Evolutionary conservation across 1,140 invertebrate species (phyloP), one percentile per base, ranked within the genome.

Genomic region (Drosophila quadrilineata): DNA sequence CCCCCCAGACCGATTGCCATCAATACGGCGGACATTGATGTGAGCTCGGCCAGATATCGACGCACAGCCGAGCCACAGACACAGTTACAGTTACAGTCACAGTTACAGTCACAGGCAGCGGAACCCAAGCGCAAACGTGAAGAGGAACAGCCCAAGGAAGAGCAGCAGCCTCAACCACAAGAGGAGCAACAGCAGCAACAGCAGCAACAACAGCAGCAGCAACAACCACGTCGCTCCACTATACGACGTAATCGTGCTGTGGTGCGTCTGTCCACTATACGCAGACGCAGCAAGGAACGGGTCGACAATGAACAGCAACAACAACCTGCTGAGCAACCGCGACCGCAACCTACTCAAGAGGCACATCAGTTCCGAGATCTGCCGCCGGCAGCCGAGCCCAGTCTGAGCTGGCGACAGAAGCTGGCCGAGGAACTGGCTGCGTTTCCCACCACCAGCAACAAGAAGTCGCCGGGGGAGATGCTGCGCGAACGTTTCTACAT

Each of bases 1-100:
- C 90, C 92, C 19, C 88, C 91, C 1, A 91, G 92, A 33, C 93
- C 93, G 3, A 92, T 94, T 10, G 91, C 91, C 59, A 95, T 96
- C 22, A 94, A 96, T 79, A 96, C 95, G 3, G 94, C 94, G 1
- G 94, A 96, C 79, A 96, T 96, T 66, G 95, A 96, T 88, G 94
- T 96, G 0, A 94, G 94, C 2, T 91, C 91, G 0, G 90, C 91
- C 0, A 90, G 92, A 33, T 93, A 93, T 85, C 91, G 90, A 70
- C 89, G 90, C 19, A 45, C 77, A 29, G 58, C 52, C 62, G 49
- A 66, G 0, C 33, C 33, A 12, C 22, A 45, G 22, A n/a, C n/a
- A n/a, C n/a, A n/a, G n/a, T n/a, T n/a, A n/a, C n/a, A n/a, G n/a
- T n/a, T n/a, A n/a, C n/a, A n/a, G n/a, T n/a, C n/a, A n/a, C n/a